These are phyloP conservation scores for Geopemphigus sp. DNA, from an alignment of 1,140 invertebrate genomes.

Conservation along the genomic window DNA sequence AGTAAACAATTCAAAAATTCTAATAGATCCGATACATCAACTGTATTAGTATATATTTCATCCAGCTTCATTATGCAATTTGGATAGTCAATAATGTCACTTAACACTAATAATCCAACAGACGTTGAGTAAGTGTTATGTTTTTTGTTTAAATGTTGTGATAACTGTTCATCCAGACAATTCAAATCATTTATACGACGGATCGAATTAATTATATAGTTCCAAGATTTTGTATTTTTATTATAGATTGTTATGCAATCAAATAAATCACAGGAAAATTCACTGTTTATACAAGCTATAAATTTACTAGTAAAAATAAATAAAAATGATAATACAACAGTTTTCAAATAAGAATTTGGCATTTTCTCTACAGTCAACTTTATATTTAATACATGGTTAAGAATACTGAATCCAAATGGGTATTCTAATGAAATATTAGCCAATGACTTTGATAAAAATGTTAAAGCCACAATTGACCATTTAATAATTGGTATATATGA, in stretches of 20 bases:
- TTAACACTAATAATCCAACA: conserved; percentile 20
- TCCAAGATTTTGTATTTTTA: conserved; percentile 18
- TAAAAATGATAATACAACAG: neutral
- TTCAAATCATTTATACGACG: conserved; percentile 1
- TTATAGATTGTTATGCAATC: neutral
- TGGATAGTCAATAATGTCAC: neutral
- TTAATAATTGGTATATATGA: conserved; percentile 13
- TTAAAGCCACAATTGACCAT: conserved; percentile 34
- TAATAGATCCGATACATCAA: neutral
- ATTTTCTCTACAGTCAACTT: neutral
- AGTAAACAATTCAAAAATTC: conserved; percentile 19
- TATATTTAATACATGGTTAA: conserved; percentile 6
- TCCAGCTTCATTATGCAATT: neutral
- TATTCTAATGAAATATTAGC: neutral
- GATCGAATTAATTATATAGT: conserved; percentile 5
- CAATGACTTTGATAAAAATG: conserved; percentile 26
- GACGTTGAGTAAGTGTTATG: conserved; percentile 8
- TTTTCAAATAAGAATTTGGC: conserved; percentile 35
- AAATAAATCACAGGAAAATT: conserved; percentile 28
- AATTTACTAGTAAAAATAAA: conserved; percentile 35
- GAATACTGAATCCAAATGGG: neutral
- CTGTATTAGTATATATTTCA: neutral
- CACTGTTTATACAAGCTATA: neutral
- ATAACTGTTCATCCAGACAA: conserved; percentile 1
- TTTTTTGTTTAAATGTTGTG: neutral